These are phyloP conservation scores for Penaeus vannamei DNA, from an alignment of 1,140 invertebrate species.

Conservation along the genomic window DNA sequence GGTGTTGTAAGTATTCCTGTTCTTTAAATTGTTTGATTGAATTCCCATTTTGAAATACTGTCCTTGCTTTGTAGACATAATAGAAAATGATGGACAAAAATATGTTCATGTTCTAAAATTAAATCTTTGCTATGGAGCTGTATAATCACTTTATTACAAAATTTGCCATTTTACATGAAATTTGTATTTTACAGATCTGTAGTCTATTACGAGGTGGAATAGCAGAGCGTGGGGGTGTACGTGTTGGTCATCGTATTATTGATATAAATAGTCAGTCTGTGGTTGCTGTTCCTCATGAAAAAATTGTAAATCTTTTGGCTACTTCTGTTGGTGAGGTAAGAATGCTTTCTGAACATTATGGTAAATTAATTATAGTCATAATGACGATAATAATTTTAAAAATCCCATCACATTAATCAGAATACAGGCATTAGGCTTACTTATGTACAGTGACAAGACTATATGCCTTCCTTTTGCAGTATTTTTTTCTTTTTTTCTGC, in stretches of 20 bases:
- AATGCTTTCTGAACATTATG: slow-evolving; percentile 48
- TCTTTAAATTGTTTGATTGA: not conserved
- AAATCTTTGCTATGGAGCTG: not conserved
- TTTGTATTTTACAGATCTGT: slow-evolving; percentile 84
- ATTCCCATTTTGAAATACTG: not conserved
- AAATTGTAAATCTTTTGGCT: slow-evolving; percentile 98
- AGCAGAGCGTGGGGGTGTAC: slow-evolving; percentile 96
- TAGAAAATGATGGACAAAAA: not conserved
- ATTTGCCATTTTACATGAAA: not conserved
- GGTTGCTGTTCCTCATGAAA: slow-evolving; percentile 98
- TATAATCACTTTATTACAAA: slow-evolving; percentile 21
- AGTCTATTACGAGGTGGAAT: slow-evolving; percentile 97
- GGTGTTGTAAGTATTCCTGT: slow-evolving; percentile 86
- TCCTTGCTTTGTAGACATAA: not conserved
- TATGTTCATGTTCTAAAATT: too few species aligned
- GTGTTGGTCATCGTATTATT: slow-evolving; percentile 98
- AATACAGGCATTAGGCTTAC: not conserved
- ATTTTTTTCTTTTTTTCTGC: too few species aligned
- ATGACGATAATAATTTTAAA: not conserved
- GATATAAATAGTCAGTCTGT: slow-evolving; percentile 99
- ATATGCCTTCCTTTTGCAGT: too few species aligned
- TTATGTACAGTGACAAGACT: not conserved
- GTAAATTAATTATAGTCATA: not conserved
- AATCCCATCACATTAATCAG: not conserved
- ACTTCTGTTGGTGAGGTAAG: slow-evolving; percentile 98